Conservation (phyloP, 2,888 invertebrate genomes). For the Pseudeuparius sepicola region DNA sequence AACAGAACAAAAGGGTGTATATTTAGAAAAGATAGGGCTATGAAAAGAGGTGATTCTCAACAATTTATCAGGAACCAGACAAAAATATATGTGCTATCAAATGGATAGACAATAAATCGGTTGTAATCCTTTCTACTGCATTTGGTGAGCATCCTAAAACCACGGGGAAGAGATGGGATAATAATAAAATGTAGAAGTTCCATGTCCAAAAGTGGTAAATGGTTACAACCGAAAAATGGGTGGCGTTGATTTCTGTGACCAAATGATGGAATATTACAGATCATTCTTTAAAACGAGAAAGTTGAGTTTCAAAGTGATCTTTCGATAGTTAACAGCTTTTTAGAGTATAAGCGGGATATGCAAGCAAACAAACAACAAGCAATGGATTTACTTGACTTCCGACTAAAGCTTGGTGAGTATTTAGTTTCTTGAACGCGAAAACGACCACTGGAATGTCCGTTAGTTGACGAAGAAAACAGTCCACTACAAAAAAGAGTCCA, state of each 20-base stretch:
- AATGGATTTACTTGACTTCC: conserved; percentile 4
- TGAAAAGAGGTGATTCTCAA: conserved; percentile 24
- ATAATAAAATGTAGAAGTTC: conserved; percentile 17
- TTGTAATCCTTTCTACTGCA: conserved; percentile 22
- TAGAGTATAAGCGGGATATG: conserved; percentile 21
- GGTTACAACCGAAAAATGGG: conserved; percentile 29
- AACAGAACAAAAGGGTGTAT: conserved; percentile 16
- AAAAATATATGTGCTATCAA: conserved; percentile 24
- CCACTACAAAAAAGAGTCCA: background rate
- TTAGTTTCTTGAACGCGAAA: conserved; percentile 3
- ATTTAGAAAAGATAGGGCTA: conserved; percentile 24
- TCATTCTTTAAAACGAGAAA: conserved; percentile 28
- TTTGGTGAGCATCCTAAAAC: conserved; percentile 25
- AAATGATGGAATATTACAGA: conserved; percentile 28
- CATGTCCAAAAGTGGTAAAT: conserved; percentile 27
- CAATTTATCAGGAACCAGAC: too few species aligned
- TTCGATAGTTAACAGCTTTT: conserved; percentile 24
- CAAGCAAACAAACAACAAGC: conserved; percentile 8
- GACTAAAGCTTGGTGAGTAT: conserved; percentile 7
- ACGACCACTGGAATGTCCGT: background rate
- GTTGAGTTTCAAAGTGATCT: conserved; percentile 28
- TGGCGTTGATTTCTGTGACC: conserved; percentile 28
- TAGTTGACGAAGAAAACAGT: conserved; percentile 4
- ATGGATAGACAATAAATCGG: conserved; percentile 16
- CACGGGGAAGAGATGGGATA: conserved; percentile 19